Conservation (phyloP, 2,797 vertebrate genomes). For the Nyctibius grandis region DNA sequence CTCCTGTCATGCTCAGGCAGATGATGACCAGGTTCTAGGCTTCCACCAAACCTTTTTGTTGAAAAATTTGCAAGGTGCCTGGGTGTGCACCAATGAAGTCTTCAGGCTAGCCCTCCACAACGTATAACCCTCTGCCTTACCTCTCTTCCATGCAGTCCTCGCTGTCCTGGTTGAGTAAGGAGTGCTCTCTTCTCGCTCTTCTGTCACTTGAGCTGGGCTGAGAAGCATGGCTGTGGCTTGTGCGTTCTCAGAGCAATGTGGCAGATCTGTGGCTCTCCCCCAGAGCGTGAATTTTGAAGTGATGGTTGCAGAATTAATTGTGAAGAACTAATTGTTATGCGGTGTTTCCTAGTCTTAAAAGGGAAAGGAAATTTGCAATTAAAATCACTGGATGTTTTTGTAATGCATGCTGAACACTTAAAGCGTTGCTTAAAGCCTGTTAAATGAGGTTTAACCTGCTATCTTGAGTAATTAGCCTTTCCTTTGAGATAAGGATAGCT, state of each 20-base stretch:
- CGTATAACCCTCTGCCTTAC: conserved; percentile 61
- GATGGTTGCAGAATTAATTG: not conserved
- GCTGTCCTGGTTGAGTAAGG: conserved; percentile 69
- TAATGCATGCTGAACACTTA: conserved; percentile 3
- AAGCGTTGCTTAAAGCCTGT: not conserved
- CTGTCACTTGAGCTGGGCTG: not conserved
- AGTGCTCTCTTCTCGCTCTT: conserved; percentile 15
- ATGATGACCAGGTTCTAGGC: conserved; percentile 79
- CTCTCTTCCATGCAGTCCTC: conserved; percentile 43
- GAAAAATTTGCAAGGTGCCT: conserved; percentile 75
- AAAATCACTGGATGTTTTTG: not conserved
- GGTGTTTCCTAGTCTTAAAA: not conserved
- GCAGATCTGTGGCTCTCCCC: not conserved
- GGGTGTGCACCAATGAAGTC: conserved; percentile 81
- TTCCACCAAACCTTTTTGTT: conserved; percentile 82
- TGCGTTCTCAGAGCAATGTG: not conserved
- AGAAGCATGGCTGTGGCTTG: conserved; percentile 49
- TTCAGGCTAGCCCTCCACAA: conserved; percentile 82
- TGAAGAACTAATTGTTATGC: not conserved
- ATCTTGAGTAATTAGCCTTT: not conserved
- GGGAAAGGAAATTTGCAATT: not conserved
- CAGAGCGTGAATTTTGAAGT: not conserved
- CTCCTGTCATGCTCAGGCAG: conserved; percentile 72
- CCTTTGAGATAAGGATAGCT: not conserved
- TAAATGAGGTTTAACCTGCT: not conserved